phyloP scores from a whole-genome alignment of 2,797 vertebrate species.

The Dromococcyx pavoninus region DNA sequence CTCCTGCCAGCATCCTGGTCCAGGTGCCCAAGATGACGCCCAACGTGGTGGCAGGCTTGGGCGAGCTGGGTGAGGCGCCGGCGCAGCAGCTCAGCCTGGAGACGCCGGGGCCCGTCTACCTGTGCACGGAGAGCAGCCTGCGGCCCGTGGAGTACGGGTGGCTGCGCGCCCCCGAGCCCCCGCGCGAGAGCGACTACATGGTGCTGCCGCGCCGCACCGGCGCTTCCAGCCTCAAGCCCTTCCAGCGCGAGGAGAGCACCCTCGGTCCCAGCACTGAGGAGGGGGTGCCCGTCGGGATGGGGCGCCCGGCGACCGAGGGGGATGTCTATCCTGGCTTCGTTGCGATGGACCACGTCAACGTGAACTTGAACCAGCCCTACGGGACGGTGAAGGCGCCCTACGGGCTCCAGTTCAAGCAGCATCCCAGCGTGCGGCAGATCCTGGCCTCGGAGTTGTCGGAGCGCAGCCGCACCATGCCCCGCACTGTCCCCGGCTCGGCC shows the following conservation, averaged over 20 bases:
- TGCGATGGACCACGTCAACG: slow-evolving; percentile 86
- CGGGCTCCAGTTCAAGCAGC: slow-evolving; percentile 93
- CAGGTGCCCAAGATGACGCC: slow-evolving; percentile 88
- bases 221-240: slow-evolving; percentile 93
- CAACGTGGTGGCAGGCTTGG: slow-evolving; percentile 75
- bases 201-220: slow-evolving; percentile 92
- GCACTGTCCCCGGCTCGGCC: slow-evolving; percentile 91
- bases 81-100: slow-evolving; percentile 87
- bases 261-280: slow-evolving; percentile 85
- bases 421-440: slow-evolving; percentile 90
- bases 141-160: slow-evolving; percentile 84
- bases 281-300: slow-evolving; percentile 80
- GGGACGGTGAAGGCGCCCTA: slow-evolving; percentile 93
- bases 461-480: slow-evolving; percentile 96
- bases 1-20: slow-evolving; percentile 86
- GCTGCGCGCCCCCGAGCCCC: slow-evolving; percentile 83
- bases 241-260: slow-evolving; percentile 84
- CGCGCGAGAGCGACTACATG: slow-evolving; percentile 95
- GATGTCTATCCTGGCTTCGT: slow-evolving; percentile 91
- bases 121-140: slow-evolving; percentile 93
- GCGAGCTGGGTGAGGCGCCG: slow-evolving; percentile 86
- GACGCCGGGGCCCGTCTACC: slow-evolving; percentile 86
- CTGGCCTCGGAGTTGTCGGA: slow-evolving; percentile 88
- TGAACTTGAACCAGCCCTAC: slow-evolving; percentile 93
- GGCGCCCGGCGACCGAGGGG: slow-evolving; percentile 82